phyloP scores from a whole-genome alignment of 2,797 vertebrate genomes.

The Poliocrania exsul region DNA sequence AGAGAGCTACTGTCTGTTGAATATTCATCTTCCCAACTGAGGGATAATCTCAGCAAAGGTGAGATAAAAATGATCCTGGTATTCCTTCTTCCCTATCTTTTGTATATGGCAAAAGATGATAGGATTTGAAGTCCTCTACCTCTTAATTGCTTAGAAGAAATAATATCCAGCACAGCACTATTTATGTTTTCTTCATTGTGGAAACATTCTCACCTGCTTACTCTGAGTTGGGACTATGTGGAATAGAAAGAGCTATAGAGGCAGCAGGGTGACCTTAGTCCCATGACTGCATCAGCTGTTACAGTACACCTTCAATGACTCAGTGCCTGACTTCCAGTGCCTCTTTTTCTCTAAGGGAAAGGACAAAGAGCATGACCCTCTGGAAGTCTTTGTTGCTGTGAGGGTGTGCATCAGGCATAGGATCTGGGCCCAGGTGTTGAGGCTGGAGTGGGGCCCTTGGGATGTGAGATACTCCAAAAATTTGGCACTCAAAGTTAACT shows the following conservation, averaged over 20 bases:
- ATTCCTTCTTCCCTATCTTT: not conserved
- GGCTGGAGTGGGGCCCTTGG: not conserved
- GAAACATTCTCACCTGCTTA: not conserved
- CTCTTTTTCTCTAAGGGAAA: not conserved
- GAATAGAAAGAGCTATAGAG: not conserved
- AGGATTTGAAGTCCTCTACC: not conserved
- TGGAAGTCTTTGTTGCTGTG: not conserved
- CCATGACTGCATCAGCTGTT: not conserved
- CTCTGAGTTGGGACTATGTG: not conserved
- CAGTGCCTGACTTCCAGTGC: not conserved
- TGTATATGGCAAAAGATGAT: not conserved
- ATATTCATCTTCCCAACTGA: not conserved
- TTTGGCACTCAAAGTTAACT: not conserved
- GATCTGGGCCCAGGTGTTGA: not conserved
- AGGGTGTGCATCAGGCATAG: not conserved
- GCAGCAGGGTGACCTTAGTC: not conserved
- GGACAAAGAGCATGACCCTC: accelerated
- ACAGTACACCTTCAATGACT: not conserved
- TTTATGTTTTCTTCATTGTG: not conserved
- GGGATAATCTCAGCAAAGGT: not conserved
- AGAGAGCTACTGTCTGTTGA: not conserved
- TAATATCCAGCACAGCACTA: not conserved
- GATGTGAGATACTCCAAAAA: not conserved
- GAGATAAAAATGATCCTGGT: not conserved
- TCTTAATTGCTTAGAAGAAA: not conserved